Conservation (phyloP, 2,797 vertebrate genomes). For the Cirrhinus mrigala region DNA sequence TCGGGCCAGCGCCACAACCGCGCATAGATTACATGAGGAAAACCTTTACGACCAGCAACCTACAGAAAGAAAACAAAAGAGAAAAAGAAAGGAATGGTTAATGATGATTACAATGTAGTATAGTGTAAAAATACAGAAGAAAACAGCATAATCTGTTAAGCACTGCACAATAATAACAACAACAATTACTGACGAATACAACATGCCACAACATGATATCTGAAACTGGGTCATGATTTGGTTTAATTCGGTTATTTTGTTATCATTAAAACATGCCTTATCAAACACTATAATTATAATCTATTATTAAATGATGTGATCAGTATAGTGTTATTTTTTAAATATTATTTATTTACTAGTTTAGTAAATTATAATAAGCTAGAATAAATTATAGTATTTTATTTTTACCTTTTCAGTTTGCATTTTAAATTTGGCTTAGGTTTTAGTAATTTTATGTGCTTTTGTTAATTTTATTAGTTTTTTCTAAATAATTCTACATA, state of each 20-base stretch:
- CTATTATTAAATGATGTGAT: background rate
- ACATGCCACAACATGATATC: background rate
- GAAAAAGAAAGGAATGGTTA: background rate
- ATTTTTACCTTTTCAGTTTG: background rate
- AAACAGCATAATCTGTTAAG: background rate
- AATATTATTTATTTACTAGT: background rate
- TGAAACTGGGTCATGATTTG: background rate
- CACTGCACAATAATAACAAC: background rate
- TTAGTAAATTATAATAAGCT: background rate
- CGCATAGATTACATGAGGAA: slow-evolving; percentile 84
- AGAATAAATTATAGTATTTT: background rate
- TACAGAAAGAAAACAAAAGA: slow-evolving; percentile 49
- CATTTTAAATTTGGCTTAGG: too few species aligned
- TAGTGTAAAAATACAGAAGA: background rate
- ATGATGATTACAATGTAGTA: background rate
- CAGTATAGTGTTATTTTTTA: background rate
- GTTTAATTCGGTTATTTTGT: background rate
- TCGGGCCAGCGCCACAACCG: slow-evolving; percentile 84
- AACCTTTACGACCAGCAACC: slow-evolving; percentile 84
- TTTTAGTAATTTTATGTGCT: too few species aligned
- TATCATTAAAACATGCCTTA: background rate
- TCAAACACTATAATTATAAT: background rate
- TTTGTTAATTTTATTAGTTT: too few species aligned
- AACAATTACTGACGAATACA: background rate
- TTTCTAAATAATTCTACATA: background rate